Base-by-base conservation (phyloP, 2,888 invertebrate species). In the Phytoseiulus persimilis region DNA sequence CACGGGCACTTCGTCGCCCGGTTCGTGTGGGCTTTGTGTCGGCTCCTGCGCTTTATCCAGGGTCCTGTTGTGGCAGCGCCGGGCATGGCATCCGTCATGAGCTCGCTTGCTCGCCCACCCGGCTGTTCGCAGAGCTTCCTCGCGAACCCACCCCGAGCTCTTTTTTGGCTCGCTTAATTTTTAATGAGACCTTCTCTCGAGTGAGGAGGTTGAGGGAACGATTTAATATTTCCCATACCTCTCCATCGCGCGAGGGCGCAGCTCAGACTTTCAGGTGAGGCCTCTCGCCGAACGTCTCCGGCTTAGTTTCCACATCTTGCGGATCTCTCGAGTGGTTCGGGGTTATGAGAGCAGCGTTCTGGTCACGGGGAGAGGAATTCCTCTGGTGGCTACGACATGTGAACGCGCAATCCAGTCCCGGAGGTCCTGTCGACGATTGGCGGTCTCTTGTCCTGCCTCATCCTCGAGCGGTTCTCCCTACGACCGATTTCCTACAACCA, bases 171-270 rank as follows among this genome's bases (percentile, higher is more conserved):
- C 23, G 87, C 87, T 87, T 87, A 87, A 87, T 87, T 87, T 87
- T 87, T 87, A 87, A 87, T 87, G 87, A 87, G 87, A 87, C 87
- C 87, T 45, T 87, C 87, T 65, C 65, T 65, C 65, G 18, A 65
- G 65, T 65, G 65, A 23, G 65, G 65, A 65, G 65, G 11, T 65
- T 65, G 65, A 65, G 65, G 65, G 65, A 65, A 65, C 65, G 65
- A 65, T 65, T 65, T 65, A 65, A 65, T 65, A 65, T 65, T 65
- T 65, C 65, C 65, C 65, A 65, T 65, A 65, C 65, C 65, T 65
- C 65, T 14, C 28, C 65, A 28, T 65, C 18, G 11, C 65, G 18
- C 65, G 39, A 9, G 5, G 39, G 39, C 39, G 18, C 65, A 18
- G 18, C 65, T 28, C 18, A 65, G 65, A 65, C 65, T 65, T 28